Percentiles rank a stretch among this genome's conserved stretches.
These are phyloP conservation scores for Nudaria mundana DNA, from an alignment of 2,888 invertebrate genomes.

Conservation along the genomic window DNA sequence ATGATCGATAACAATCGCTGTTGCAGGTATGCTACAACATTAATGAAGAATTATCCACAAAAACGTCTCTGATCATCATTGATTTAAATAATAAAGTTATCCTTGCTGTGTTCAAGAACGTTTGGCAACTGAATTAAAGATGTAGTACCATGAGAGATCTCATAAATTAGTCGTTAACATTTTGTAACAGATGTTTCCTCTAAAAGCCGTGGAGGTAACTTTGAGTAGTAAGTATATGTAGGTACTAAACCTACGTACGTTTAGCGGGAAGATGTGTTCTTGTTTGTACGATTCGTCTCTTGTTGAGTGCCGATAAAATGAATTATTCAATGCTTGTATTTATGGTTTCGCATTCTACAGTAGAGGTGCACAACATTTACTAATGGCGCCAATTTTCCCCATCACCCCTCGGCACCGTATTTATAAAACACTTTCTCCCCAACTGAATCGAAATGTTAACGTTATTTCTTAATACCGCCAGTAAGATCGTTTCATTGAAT, in stretches of 20 bases:
- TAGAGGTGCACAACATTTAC: slow-evolving; percentile 11
- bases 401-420: slow-evolving; percentile 7
- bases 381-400: slow-evolving; percentile 14
- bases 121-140: slow-evolving; percentile 26
- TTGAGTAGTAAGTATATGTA: too few relatives aligned
- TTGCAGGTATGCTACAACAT: too few relatives aligned
- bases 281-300: slow-evolving; percentile 38
- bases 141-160: slow-evolving; percentile 28
- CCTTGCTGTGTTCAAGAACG: too few relatives aligned
- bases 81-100: too few relatives aligned
- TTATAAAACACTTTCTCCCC: slow-evolving; percentile 16
- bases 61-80: not conserved
- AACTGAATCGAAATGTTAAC: slow-evolving; percentile 16
- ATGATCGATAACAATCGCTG: too few relatives aligned
- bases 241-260: slow-evolving; percentile 18
- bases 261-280: slow-evolving; percentile 19
- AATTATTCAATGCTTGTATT: slow-evolving; percentile 33
- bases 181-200: slow-evolving; percentile 44
- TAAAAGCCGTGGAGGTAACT: slow-evolving; percentile 41
- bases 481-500: slow-evolving; percentile 27
- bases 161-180: slow-evolving; percentile 49
- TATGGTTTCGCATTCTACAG: slow-evolving; percentile 24
- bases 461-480: slow-evolving; percentile 25
- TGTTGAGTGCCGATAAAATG: slow-evolving; percentile 41
- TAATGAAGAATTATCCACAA: too few relatives aligned